Base-by-base conservation (phyloP, 2,797 vertebrate species). In the Halcyon leucocephala region DNA sequence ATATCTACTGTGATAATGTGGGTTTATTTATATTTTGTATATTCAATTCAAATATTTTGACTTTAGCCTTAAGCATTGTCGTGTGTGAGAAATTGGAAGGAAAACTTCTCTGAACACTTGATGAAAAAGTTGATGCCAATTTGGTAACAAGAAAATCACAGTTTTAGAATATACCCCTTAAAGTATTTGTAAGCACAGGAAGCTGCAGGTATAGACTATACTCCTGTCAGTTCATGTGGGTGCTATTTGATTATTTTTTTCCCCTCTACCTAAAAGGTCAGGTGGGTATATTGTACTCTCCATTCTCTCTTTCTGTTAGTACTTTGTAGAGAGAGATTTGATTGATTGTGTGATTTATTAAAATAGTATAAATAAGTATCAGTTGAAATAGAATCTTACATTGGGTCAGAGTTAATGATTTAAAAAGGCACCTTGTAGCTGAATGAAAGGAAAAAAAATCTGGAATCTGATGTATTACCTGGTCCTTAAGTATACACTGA, bases 1-100 rank as follows among this genome's bases (percentile, higher is more conserved):
- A 41, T 60, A 72, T 46, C 66, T 66, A 28, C 67, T 82, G 37
- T 46, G 35, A 48, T 86, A 79, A 46, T 58, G 62, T 90, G 80
- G 82, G 88, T 72, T 92, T 94, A 51, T 93, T 95, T 97, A 31
- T 82, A 76, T 95, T 93, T 81, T 88, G 8, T 74, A 16, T 55
- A 74, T 66, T 21, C 26, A 54, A 42, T 77, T 89, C 33, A 92
- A 91, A 89, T 93, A 87, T 93, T 96, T 96, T 96, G 69, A 80
- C 72, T 74, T 82, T 11, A 58, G 52, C 65, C 52, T 92, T 71
- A 74, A 85, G 51, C 31, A 51, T 26, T 67, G 39, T 82, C 28
- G 35, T 61, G 4, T 87, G 77, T 92, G 61, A 80, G 46, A 81
- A 82, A 49, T 0, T 44, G 44, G 17, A 62, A 86, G 55, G 72